These are phyloP conservation scores for Rhynchomys soricoides DNA, from an alignment of 2,113 vertebrate genomes.

Conservation along the genomic window DNA sequence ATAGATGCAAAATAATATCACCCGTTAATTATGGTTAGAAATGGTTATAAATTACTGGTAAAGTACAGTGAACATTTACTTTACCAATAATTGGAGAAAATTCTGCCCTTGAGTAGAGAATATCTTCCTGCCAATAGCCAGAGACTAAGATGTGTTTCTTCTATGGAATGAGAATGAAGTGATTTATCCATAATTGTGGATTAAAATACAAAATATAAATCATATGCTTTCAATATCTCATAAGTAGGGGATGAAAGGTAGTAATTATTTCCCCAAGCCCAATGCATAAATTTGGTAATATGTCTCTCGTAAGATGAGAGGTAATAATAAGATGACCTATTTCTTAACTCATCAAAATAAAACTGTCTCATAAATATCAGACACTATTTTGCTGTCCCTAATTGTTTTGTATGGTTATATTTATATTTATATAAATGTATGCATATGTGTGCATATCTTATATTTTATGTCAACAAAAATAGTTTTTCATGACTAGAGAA, in stretches of 20 bases:
- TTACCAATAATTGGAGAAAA: not conserved
- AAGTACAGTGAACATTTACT: too few relatives aligned
- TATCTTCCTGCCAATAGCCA: not conserved
- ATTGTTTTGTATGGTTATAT: not conserved
- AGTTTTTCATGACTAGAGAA: too few relatives aligned
- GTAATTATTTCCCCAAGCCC: not conserved
- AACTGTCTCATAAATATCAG: not conserved
- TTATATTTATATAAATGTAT: not conserved
- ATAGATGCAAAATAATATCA: not conserved
- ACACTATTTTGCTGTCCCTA: not conserved
- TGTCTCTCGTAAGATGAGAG: not conserved
- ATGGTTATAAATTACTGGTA: too few relatives aligned
- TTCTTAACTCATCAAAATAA: not conserved
- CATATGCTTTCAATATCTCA: not conserved
- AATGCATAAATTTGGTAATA: not conserved
- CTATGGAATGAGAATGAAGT: not conserved
- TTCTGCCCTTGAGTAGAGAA: accelerated
- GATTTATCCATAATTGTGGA: not conserved
- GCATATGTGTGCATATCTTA: too few relatives aligned
- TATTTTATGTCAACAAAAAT: not conserved
- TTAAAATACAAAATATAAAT: not conserved
- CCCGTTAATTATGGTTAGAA: not conserved
- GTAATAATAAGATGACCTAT: not conserved
- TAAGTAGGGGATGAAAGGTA: not conserved
- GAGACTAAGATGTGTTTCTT: not conserved